Evolutionary conservation across 2,797 vertebrate genomes (phyloP).

Genomic region (Argya squamiceps): DNA sequence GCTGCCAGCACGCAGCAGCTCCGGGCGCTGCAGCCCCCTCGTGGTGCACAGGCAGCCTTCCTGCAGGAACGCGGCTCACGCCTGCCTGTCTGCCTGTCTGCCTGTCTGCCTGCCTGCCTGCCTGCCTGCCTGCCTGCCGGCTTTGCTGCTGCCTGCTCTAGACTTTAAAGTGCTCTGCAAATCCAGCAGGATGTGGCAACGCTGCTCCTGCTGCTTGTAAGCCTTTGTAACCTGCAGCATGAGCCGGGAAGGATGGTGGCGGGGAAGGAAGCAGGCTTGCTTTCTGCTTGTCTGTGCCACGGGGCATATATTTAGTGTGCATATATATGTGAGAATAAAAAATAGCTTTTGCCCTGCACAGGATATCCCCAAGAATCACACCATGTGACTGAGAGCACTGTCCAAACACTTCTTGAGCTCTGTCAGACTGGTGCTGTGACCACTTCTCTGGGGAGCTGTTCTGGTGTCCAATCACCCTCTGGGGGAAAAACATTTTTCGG

Average conservation of each 20-base stretch:
- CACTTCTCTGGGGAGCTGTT: neutral
- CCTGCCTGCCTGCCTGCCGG: neutral
- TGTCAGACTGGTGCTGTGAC: too few species aligned
- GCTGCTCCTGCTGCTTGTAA: neutral
- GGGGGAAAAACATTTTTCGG: accelerated
- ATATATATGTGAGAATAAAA: neutral
- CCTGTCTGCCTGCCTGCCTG: neutral
- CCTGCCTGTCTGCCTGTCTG: too few species aligned
- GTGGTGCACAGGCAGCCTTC: neutral
- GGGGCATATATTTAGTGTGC: neutral
- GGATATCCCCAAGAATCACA: too few species aligned
- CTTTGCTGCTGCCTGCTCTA: neutral
- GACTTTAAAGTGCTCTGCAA: accelerated
- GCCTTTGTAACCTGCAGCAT: too few species aligned
- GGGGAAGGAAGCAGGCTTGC: neutral
- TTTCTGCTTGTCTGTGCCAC: neutral
- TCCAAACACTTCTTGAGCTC: neutral
- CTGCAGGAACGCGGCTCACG: neutral
- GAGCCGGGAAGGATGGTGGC: too few species aligned
- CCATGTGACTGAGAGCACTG: neutral
- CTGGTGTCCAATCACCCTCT: accelerated
- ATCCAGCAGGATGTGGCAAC: neutral
- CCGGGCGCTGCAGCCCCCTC: neutral
- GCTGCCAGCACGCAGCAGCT: too few species aligned
- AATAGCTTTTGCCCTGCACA: neutral